Base-by-base conservation (phyloP, 2,113 vertebrate genomes). In the Clarias magur region DNA sequence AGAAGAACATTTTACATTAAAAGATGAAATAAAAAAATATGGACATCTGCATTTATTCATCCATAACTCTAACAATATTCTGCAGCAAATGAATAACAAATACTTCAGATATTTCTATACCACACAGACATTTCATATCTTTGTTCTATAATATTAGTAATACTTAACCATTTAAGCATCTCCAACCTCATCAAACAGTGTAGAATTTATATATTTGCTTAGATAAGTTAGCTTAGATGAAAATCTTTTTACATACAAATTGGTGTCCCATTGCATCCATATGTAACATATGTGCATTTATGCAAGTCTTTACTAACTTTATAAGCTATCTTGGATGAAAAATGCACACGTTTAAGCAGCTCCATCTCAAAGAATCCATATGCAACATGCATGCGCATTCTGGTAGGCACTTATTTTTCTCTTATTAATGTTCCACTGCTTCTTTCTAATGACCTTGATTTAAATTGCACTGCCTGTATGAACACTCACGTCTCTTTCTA, bases 381-480 rank as follows among this genome's bases (percentile, higher is more conserved):
- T 91, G 87, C 85, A 87, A 54, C 88, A 90, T 87, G 91, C 42
- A 56, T 16, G 12, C 63, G 54, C 10, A 16, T 11, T 62, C 57
- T 62, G 57, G 75, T 12, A 59, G 91, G 91, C 93, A 91, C 90
- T 91, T 91, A 90, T 93, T 93, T 92, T 89, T 90, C 86, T 86
- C 88, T 90, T 89, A 94, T 93, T 92, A 92, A 93, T 94, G 92
- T 90, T 92, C 92, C 92, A 92, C 87, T 88, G 89, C 91, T 91
- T 91, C 91, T 90, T 90, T 90, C 92, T 94, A 93, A 95, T 93
- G 92, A 94, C 94, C 89, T 95, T 94, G 91, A 95, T 94, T 95
- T 92, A 95, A 94, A 94, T 94, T 92, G 92, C 91, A 90, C 91
- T 88, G 90, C 78, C 90, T 92, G 88, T 92, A 87, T 91, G 86